Evolutionary conservation across 2,797 vertebrate genomes (phyloP), one percentile per base, ranked within the genome.

Genomic region (Lithobates sylvaticus): DNA sequence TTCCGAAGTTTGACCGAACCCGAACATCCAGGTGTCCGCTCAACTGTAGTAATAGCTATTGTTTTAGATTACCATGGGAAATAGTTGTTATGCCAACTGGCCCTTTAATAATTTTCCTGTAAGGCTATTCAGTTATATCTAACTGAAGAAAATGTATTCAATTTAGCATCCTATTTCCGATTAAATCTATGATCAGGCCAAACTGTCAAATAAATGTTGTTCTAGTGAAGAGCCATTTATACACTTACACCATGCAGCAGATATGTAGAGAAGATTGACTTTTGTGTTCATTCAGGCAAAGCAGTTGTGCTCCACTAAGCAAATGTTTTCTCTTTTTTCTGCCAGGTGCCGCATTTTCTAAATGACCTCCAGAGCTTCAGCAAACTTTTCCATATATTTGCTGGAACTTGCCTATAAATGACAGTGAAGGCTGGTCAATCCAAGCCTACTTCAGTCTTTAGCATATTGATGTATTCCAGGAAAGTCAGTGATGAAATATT

Each of bases 331-430:
- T 67, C n/a, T 67, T 29, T 67, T 67, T 67, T 26, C 27, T 26
- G 65, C 65, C n/a, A 15, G 26, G 10, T 29, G n/a, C 65, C n/a
- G 12, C 65, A 67, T 67, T 67, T 67, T 67, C 26, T 67, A 67
- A 67, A 67, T 67, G 65, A 67, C 65, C 65, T 67, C 65, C 65
- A 29, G n/a, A 67, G 65, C 26, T 5, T 67, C 65, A 67, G 26
- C 26, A 5, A 67, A 29, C 26, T 15, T 67, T 67, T 67, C 10
- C 12, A 29, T 13, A 12, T 29, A 27, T 27, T 67, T 67, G 65
- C 65, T 67, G 27, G 27, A 27, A 67, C 65, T 27, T 12, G 26
- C n/a, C 65, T 67, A 13, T 67, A 29, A 67, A 67, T 67, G 65
- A 26, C 42, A 23, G 47, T 61, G 23, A 29, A 42, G 23, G 18